Evolutionary conservation across 1,140 invertebrate genomes (phyloP).

Genomic region (Agrilus planipennis): DNA sequence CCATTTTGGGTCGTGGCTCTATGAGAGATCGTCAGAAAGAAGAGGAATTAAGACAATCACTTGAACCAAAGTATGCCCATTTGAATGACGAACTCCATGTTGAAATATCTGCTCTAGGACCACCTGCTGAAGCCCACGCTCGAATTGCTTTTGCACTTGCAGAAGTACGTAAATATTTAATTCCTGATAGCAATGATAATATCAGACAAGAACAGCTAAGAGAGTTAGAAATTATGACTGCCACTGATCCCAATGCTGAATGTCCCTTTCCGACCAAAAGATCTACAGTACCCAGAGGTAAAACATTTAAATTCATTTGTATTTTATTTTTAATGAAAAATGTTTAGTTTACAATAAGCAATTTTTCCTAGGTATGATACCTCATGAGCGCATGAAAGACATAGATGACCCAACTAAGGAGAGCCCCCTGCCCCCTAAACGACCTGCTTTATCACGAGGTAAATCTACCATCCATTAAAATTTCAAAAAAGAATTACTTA

Average conservation of each 20-base stretch:
- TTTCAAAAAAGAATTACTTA: too few species aligned
- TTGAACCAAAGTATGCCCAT: constrained; percentile 81
- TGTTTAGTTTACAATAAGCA: too few species aligned
- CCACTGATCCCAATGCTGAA: constrained; percentile 21
- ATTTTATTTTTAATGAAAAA: too few species aligned
- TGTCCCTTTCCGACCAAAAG: constrained; percentile 7
- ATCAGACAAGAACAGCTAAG: constrained; percentile 76
- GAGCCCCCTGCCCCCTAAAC: too few species aligned
- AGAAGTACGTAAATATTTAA: constrained; percentile 63
- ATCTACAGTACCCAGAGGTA: constrained; percentile 11
- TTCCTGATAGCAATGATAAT: constrained; percentile 74
- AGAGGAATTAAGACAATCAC: constrained; percentile 69
- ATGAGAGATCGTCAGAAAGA: constrained; percentile 87
- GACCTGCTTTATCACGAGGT: too few species aligned
- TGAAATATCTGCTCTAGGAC: constrained; percentile 73
- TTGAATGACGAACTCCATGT: constrained; percentile 83
- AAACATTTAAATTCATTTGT: too few species aligned
- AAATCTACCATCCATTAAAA: too few species aligned
- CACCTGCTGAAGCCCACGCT: constrained; percentile 79
- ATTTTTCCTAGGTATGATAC: too few species aligned
- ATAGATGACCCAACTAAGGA: too few species aligned
- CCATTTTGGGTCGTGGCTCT: constrained; percentile 77
- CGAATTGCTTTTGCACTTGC: constrained; percentile 72
- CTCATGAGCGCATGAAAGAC: too few species aligned
- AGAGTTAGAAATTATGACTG: constrained; percentile 64